Conservation (phyloP, 2,797 vertebrate genomes). For the Pipistrellus nathusii region DNA sequence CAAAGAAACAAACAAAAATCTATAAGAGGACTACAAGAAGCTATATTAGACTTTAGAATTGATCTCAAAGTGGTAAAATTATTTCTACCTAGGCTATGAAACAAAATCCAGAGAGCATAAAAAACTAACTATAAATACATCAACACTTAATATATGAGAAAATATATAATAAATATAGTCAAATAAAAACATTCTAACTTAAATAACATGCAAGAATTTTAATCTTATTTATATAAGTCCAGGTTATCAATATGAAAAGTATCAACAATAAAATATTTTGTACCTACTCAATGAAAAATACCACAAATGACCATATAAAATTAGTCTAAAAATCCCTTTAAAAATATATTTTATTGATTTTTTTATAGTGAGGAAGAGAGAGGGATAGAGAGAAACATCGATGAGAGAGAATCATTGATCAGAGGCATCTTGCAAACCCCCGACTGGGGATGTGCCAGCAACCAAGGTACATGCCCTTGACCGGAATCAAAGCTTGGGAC, state of each 20-base stretch:
- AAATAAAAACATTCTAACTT: background rate
- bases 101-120: background rate
- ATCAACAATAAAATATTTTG: background rate
- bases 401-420: too few species aligned
- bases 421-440: too few species aligned
- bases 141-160: background rate
- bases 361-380: too few species aligned
- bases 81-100: background rate
- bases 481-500: too few species aligned
- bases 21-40: background rate
- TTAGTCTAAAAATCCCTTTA: background rate
- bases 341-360: too few species aligned
- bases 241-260: background rate
- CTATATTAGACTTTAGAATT: background rate
- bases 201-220: background rate
- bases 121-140: background rate
- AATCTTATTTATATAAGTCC: background rate
- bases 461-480: too few species aligned
- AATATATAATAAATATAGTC: background rate
- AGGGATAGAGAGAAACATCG: too few species aligned
- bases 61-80: background rate
- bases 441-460: too few species aligned
- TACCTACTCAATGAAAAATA: background rate
- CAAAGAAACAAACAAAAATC: conserved; percentile 40
- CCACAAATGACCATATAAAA: background rate